phyloP scores from a whole-genome alignment of 1,140 invertebrate genomes.

The Andrena cerasifolii region DNA sequence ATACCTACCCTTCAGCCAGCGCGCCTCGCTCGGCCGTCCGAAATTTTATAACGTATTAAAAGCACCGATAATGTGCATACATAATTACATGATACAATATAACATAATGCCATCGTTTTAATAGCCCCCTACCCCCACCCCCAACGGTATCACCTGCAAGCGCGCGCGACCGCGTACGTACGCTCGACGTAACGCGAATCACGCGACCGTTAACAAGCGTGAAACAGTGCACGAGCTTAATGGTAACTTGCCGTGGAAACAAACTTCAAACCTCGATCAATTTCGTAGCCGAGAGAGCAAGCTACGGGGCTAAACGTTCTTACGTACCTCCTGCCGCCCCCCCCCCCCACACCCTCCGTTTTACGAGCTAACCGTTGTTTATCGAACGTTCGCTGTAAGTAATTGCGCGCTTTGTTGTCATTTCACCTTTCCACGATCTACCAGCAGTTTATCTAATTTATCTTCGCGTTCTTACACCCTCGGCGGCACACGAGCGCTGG shows the following conservation, averaged over 20 bases:
- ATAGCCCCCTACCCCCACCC: slow-evolving; percentile 49
- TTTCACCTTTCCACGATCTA: not conserved
- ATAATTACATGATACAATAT: slow-evolving; percentile 60
- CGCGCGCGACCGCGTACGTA: too few relatives aligned
- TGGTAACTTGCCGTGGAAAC: slow-evolving; percentile 25
- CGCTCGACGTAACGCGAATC: slow-evolving; percentile 41
- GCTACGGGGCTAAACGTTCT: not conserved
- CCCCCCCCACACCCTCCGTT: too few relatives aligned
- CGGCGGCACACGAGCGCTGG: too few relatives aligned
- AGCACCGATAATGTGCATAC: slow-evolving; percentile 55
- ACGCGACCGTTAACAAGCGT: slow-evolving; percentile 33
- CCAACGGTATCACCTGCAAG: not conserved
- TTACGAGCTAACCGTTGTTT: not conserved
- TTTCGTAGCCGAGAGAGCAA: slow-evolving; percentile 3
- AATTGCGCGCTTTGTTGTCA: not conserved
- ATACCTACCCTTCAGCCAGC: slow-evolving; percentile 38
- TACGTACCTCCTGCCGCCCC: too few relatives aligned
- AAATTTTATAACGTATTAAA: slow-evolving; percentile 64
- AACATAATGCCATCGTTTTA: slow-evolving; percentile 62
- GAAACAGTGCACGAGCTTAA: slow-evolving; percentile 26
- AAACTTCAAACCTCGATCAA: slow-evolving; percentile 32
- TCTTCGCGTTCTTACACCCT: not conserved
- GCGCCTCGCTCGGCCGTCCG: slow-evolving; percentile 1
- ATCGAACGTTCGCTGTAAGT: not conserved
- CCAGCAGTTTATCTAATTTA: not conserved